Evolutionary conservation across 2,113 vertebrate species (phyloP).

Genomic region (Thryonomys swinderianus): DNA sequence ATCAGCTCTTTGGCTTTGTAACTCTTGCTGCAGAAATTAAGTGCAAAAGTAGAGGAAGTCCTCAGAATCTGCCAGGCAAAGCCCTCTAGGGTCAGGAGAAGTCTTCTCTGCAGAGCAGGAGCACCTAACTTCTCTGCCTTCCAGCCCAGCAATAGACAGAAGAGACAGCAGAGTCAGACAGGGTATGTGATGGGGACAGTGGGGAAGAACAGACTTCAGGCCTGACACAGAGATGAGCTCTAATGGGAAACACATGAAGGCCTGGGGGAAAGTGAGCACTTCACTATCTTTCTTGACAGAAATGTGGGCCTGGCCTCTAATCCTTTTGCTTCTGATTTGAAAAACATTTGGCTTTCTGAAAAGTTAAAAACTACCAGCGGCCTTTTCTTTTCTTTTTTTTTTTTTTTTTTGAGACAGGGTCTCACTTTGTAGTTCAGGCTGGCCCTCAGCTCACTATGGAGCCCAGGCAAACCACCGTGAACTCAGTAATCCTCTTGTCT

Average conservation of each 20-base stretch:
- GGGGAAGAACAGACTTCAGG: background rate
- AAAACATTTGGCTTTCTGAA: constrained; percentile 68
- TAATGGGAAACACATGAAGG: background rate
- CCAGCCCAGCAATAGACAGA: background rate
- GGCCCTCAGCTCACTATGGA: no score
- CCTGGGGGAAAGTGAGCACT: background rate
- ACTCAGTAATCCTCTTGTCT: no score
- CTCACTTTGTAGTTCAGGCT: no score
- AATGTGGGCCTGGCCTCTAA: background rate
- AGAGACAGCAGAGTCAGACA: background rate
- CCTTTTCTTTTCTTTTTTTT: no score
- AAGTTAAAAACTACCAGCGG: constrained; percentile 38
- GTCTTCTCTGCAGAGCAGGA: background rate
- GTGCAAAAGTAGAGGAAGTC: background rate
- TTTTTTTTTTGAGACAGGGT: no score
- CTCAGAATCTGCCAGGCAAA: background rate
- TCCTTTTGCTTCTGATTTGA: constrained; percentile 62
- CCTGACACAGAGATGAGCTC: background rate
- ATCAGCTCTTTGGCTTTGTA: background rate
- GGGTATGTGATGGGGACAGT: background rate
- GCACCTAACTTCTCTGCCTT: background rate
- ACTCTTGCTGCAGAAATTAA: background rate
- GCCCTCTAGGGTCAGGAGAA: background rate
- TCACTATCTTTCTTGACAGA: constrained; percentile 31
- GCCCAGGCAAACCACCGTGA: no score